Conservation (phyloP, 2,113 vertebrate genomes). For the Oncorhynchus tshawytscha region DNA sequence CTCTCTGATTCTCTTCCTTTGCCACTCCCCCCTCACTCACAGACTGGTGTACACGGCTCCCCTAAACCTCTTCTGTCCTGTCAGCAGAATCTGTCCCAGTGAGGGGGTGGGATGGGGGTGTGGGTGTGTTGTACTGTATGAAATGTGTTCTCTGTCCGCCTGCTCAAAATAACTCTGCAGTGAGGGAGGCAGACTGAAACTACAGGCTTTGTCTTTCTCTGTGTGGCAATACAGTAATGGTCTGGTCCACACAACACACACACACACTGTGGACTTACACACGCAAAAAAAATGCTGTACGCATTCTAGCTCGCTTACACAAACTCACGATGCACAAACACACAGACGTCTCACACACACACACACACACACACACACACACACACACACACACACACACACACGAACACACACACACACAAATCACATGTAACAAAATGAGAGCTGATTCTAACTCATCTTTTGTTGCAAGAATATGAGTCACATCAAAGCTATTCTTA, state of each 20-base stretch:
- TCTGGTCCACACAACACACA: slow-evolving; percentile 13
- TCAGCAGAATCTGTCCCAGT: slow-evolving; percentile 54
- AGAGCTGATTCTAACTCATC: slow-evolving; percentile 27
- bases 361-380: no score
- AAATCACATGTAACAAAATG: slow-evolving; percentile 8
- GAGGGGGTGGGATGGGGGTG: slow-evolving; percentile 13
- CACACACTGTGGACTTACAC: not conserved
- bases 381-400: no score
- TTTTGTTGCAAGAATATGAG: slow-evolving; percentile 70
- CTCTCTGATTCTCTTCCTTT: not conserved
- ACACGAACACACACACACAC: no score
- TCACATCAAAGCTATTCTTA: slow-evolving; percentile 70
- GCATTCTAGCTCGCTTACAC: no score
- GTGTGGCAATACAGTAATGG: slow-evolving; percentile 13
- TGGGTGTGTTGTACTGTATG: slow-evolving; percentile 41
- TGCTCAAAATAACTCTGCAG: slow-evolving; percentile 6
- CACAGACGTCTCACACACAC: no score
- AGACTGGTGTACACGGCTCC: slow-evolving; percentile 36
- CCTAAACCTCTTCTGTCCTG: slow-evolving; percentile 51
- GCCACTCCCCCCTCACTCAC: slow-evolving; percentile 32
- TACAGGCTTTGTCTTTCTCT: slow-evolving; percentile 30
- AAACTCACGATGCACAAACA: no score
- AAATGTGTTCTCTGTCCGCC: slow-evolving; percentile 40
- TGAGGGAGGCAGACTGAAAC: slow-evolving; percentile 36
- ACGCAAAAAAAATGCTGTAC: no score